Percentiles rank a stretch among this genome's conserved stretches.
Conservation (phyloP, 2,888 invertebrate species). For the Gandaritis pyraliata region DNA sequence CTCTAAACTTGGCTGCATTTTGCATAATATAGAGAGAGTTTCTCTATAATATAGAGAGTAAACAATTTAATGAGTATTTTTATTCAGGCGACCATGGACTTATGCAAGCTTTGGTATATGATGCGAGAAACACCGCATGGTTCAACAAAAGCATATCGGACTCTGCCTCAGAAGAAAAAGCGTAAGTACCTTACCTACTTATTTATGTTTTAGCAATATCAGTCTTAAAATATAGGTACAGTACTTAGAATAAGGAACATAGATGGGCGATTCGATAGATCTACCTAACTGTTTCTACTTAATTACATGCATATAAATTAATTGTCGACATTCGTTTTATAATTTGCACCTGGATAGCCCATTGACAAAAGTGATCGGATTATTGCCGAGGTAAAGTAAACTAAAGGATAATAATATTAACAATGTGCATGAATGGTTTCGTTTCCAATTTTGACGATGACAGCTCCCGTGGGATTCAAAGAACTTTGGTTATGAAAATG, state of each 20-base stretch:
- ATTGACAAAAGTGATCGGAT: conserved; percentile 96
- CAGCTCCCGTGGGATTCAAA: neutral
- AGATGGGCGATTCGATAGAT: no score
- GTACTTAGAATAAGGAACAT: no score
- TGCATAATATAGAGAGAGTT: no score
- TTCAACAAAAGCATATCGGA: conserved; percentile 91
- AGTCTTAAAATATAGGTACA: neutral
- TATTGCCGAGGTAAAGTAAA: conserved; percentile 95
- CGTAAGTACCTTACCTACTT: conserved; percentile 63
- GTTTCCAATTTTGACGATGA: neutral
- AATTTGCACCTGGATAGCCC: conserved; percentile 86
- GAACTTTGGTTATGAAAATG: neutral
- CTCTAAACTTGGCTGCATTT: no score
- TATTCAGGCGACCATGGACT: conserved; percentile 91
- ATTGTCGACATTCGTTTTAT: conserved; percentile 63
- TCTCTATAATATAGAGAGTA: no score
- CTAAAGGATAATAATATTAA: conserved; percentile 28
- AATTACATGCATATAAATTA: conserved; percentile 26
- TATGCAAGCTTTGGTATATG: conserved; percentile 93
- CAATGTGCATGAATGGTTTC: conserved; percentile 3
- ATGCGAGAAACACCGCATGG: conserved; percentile 94
- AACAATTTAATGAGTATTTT: neutral
- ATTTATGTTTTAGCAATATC: neutral
- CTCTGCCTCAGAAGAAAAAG: conserved; percentile 88
- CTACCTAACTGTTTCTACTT: neutral